Conservation (phyloP, 2,797 vertebrate genomes). For the Todus mexicanus region DNA sequence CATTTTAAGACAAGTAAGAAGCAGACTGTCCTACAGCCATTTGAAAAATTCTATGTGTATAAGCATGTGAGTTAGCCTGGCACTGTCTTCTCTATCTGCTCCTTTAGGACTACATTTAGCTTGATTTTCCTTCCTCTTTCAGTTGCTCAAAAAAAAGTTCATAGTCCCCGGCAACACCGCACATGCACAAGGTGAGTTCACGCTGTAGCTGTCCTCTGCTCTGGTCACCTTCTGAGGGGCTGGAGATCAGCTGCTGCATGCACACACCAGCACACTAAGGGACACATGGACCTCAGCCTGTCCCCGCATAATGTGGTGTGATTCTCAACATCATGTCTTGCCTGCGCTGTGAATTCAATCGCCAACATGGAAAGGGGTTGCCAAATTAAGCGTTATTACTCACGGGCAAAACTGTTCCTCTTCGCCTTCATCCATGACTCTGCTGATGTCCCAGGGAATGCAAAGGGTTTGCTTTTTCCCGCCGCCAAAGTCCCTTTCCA, state of each 20-base stretch:
- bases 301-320: rapidly evolving
- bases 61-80: background rate
- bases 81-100: background rate
- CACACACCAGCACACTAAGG: background rate
- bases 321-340: background rate
- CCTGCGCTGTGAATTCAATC: background rate
- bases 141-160: background rate
- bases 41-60: background rate
- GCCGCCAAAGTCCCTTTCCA: conserved; percentile 75
- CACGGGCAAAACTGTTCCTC: conserved; percentile 73
- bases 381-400: conserved; percentile 51
- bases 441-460: conserved; percentile 62
- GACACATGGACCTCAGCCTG: background rate
- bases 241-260: background rate
- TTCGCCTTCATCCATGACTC: conserved; percentile 57
- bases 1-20: background rate
- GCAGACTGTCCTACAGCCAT: background rate
- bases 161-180: background rate
- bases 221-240: background rate
- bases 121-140: background rate
- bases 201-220: background rate
- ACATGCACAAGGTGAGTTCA: background rate
- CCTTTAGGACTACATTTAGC: background rate
- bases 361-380: rapidly evolving
- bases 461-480: conserved; percentile 63